A percentile compares a stretch with the other conserved stretches of the same genome.
Conservation (phyloP, 2,113 vertebrate species). For the Columba livia region DNA sequence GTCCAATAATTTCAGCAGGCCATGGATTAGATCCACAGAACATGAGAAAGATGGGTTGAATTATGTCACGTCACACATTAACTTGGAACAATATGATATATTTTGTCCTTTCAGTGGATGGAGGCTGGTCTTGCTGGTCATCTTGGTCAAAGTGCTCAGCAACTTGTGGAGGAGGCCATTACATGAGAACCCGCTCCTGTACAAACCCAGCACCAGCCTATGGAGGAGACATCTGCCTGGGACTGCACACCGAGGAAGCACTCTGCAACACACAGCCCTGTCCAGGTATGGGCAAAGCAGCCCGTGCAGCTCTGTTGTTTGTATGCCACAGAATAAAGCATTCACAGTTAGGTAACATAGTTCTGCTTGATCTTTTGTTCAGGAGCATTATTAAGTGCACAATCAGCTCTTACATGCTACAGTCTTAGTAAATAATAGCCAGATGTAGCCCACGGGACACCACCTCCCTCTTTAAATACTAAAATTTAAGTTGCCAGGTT, state of each 20-base stretch:
- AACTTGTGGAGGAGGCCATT: slow-evolving; percentile 94
- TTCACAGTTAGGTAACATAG: not conserved
- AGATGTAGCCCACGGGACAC: not conserved
- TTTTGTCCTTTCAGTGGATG: slow-evolving; percentile 85
- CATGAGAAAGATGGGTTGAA: not conserved
- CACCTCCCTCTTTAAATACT: not conserved
- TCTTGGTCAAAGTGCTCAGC: slow-evolving; percentile 96
- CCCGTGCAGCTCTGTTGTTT: not conserved
- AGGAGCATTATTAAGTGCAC: not conserved
- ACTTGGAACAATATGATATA: not conserved
- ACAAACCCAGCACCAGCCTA: slow-evolving; percentile 90
- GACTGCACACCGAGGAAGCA: slow-evolving; percentile 94
- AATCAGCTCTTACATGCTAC: not conserved
- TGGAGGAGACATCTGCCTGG: slow-evolving; percentile 96
- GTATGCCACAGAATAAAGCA: not conserved
- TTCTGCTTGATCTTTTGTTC: not conserved
- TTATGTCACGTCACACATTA: not conserved
- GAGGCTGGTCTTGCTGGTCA: slow-evolving; percentile 97
- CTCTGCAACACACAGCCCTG: slow-evolving; percentile 93
- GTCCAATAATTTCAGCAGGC: not conserved
- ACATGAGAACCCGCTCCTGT: slow-evolving; percentile 93
- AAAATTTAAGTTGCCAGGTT: not conserved
- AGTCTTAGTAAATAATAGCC: not conserved
- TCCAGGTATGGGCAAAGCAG: slow-evolving; percentile 77
- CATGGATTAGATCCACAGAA: not conserved